Evolutionary conservation across 2,797 vertebrate genomes (phyloP).

Genomic region (Antennarius maculatus): DNA sequence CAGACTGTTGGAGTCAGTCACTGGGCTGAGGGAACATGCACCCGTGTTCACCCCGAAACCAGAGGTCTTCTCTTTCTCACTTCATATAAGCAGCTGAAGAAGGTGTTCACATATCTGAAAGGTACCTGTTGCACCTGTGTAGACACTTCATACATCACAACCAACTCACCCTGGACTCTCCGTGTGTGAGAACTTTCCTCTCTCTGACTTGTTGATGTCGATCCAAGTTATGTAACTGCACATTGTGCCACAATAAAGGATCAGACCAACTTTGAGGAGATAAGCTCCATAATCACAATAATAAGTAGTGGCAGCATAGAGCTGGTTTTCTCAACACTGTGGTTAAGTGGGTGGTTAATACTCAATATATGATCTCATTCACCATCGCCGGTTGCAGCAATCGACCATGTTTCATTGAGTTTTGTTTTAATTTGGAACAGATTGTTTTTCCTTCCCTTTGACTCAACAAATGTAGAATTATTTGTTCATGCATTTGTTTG

Average conservation of each 20-base stretch:
- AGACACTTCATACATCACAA: constrained; percentile 13
- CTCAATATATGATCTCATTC: constrained; percentile 37
- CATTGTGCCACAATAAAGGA: constrained; percentile 75
- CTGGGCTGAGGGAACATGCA: constrained; percentile 59
- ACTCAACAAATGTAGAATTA: constrained; percentile 34
- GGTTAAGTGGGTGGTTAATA: constrained; percentile 26
- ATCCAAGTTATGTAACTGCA: constrained; percentile 75
- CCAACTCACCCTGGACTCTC: constrained; percentile 33
- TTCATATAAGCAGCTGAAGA: constrained; percentile 47
- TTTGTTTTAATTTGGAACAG: constrained; percentile 32
- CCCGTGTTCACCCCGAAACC: constrained; percentile 63
- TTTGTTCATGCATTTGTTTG: constrained; percentile 52
- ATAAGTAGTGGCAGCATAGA: constrained; percentile 40
- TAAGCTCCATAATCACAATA: constrained; percentile 66
- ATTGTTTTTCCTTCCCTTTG: constrained; percentile 47
- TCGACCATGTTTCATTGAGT: constrained; percentile 20
- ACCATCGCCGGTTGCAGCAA: constrained; percentile 22
- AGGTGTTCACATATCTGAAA: constrained; percentile 35
- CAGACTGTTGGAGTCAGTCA: constrained; percentile 66
- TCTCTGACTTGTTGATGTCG: constrained; percentile 59
- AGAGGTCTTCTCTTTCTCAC: constrained; percentile 35
- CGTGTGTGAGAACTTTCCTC: constrained; percentile 65
- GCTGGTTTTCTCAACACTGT: constrained; percentile 33
- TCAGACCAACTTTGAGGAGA: constrained; percentile 66
- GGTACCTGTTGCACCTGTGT: constrained; percentile 45